These are phyloP conservation scores for Gymnodraco acuticeps DNA, from an alignment of 2,797 vertebrate species.

Conservation along the genomic window DNA sequence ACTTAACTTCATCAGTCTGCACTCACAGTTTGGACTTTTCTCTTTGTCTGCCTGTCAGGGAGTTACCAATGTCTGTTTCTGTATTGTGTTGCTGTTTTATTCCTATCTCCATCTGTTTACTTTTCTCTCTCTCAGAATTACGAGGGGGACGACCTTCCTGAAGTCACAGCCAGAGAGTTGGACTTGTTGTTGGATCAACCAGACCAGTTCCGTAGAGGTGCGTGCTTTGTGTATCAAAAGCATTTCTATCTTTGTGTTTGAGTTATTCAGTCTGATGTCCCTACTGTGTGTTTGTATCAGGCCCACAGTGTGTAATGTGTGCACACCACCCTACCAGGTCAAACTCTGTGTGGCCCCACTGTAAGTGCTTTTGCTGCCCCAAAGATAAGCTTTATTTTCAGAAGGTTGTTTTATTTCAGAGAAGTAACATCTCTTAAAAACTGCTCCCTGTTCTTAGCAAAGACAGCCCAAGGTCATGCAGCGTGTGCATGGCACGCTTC, in stretches of 20 bases:
- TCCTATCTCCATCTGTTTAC: background rate
- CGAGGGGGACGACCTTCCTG: constrained; percentile 83
- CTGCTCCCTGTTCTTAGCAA: background rate
- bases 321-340: constrained; percentile 11
- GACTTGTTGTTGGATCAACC: constrained; percentile 84
- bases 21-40: constrained; percentile 19
- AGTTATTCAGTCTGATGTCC: background rate
- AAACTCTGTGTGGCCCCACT: background rate
- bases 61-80: constrained; percentile 2
- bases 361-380: background rate
- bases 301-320: constrained; percentile 6
- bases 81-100: background rate
- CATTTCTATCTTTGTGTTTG: background rate
- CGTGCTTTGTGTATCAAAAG: constrained; percentile 7
- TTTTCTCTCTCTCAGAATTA: constrained; percentile 55
- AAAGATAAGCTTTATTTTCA: constrained; percentile 15
- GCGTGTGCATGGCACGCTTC: background rate
- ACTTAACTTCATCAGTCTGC: constrained; percentile 62
- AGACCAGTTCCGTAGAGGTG: constrained; percentile 76
- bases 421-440: background rate
- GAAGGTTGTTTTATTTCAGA: constrained; percentile 18
- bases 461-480: background rate
- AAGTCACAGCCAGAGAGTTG: constrained; percentile 82
- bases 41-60: constrained; percentile 26
- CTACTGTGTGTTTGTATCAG: background rate